Conservation (phyloP, 2,797 vertebrate species). For the Steatocranus sp. region DNA sequence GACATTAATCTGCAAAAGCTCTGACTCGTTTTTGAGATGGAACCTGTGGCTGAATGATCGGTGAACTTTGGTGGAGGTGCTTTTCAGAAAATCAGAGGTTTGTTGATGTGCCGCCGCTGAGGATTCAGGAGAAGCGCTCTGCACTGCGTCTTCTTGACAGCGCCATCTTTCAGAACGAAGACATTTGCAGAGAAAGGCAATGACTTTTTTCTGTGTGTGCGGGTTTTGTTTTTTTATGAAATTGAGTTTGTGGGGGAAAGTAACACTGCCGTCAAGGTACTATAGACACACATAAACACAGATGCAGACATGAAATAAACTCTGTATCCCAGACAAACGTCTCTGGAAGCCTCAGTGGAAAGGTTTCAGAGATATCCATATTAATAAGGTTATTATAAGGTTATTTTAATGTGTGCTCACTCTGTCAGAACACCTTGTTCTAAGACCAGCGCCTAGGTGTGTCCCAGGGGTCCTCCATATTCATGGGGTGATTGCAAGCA, state of each 20-base stretch:
- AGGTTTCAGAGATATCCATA: constrained; percentile 34
- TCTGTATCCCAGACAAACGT: background rate
- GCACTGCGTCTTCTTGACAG: constrained; percentile 7
- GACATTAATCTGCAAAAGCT: constrained; percentile 19
- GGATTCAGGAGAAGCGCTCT: background rate
- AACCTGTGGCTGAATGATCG: constrained; percentile 1
- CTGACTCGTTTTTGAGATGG: background rate
- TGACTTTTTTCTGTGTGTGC: background rate
- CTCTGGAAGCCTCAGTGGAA: background rate
- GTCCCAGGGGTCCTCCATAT: constrained; percentile 43
- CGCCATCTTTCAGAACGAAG: constrained; percentile 2
- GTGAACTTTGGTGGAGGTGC: background rate
- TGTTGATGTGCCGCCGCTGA: background rate
- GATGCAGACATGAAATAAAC: background rate
- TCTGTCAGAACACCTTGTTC: constrained; percentile 48
- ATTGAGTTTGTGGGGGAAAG: background rate
- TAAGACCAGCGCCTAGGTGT: constrained; percentile 5
- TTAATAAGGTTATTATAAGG: constrained; percentile 51
- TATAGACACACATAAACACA: background rate
- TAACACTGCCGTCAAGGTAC: background rate
- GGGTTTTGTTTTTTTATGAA: background rate
- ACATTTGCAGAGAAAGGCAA: background rate
- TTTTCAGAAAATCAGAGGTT: constrained; percentile 10
- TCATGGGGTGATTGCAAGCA: constrained; percentile 17
- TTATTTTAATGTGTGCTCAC: constrained; percentile 47